Evolutionary conservation across 92 coral and sea anemone species (phyloP).

Genomic region (Plumapathes pennacea): DNA sequence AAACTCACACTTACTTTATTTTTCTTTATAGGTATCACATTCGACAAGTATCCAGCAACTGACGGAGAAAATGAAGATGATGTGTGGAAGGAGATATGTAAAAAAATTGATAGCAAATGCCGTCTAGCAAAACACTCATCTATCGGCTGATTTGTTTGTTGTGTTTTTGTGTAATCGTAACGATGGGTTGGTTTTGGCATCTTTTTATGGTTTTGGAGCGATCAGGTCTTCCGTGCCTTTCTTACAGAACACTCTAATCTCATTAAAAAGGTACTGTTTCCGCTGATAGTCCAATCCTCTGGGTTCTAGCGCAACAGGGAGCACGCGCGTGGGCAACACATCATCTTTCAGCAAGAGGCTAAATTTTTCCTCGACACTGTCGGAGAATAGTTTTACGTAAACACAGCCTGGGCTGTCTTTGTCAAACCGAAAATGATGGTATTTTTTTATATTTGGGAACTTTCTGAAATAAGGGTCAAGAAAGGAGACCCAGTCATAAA

Average conservation of each 20-base stretch:
- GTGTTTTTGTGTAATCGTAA: no score
- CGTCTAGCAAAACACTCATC: background rate
- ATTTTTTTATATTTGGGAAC: constrained; percentile 26
- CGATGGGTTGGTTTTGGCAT: no score
- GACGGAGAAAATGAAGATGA: background rate
- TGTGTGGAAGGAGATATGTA: constrained; percentile 2
- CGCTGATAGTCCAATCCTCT: constrained; percentile 21
- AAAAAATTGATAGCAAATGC: background rate
- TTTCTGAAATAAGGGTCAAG: constrained; percentile 32
- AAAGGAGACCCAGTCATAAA: constrained; percentile 53
- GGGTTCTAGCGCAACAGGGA: constrained; percentile 9
- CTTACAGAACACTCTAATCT: constrained; percentile 2
- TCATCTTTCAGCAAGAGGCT: constrained; percentile 12
- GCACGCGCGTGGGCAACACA: constrained; percentile 4
- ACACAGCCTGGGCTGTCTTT: constrained; percentile 37
- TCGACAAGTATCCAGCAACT: background rate
- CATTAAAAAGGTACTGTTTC: constrained; percentile 38
- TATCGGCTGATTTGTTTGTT: no score
- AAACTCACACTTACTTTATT: background rate
- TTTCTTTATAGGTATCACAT: background rate
- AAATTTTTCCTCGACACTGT: constrained; percentile 6
- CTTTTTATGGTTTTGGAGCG: background rate
- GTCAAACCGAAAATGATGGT: constrained; percentile 46
- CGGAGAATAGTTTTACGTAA: constrained; percentile 22
- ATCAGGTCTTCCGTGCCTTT: background rate